phyloP scores from a whole-genome alignment of 2,888 invertebrate species.

The Drosophila paramelanica region DNA sequence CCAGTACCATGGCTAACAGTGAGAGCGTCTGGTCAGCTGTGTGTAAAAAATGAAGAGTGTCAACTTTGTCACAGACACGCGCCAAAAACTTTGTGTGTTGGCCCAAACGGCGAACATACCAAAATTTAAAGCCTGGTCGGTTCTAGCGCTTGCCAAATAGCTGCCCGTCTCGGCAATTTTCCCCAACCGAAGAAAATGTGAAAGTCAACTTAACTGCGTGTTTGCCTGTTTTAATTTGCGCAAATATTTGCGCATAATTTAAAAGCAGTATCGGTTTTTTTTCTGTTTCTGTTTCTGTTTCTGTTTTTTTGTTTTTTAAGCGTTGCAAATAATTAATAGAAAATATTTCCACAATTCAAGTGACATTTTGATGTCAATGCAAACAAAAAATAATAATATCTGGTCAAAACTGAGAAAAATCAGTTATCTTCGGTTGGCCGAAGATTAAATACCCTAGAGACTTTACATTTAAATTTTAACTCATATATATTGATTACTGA shows the following conservation, averaged over 20 bases:
- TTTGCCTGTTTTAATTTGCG: constrained; percentile 63
- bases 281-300: constrained; percentile 8
- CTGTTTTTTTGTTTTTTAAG: constrained; percentile 20
- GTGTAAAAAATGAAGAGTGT: constrained; percentile 51
- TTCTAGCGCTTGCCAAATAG: constrained; percentile 35
- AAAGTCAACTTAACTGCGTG: constrained; percentile 60
- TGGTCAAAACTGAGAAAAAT: background rate
- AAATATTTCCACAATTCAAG: constrained; percentile 59
- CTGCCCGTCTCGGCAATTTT: constrained; percentile 40
- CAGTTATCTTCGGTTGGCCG: background rate
- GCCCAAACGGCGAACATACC: constrained; percentile 37
- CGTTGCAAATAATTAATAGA: constrained; percentile 62
- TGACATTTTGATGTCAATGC: constrained; percentile 77
- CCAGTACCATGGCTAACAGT: background rate
- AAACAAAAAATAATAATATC: constrained; percentile 34
- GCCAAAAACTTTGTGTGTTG: constrained; percentile 56
- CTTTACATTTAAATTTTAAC: too few species aligned
- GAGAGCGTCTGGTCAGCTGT: constrained; percentile 17
- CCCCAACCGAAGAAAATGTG: constrained; percentile 26
- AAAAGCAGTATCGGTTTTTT: constrained; percentile 26
- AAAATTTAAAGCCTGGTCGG: constrained; percentile 12
- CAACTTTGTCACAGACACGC: constrained; percentile 72
- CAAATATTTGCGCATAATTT: constrained; percentile 69
- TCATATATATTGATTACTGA: too few species aligned
- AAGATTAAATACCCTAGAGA: background rate